Evolutionary conservation across 92 coral and sea anemone genomes (phyloP), one percentile per base, ranked within the genome.

Genomic region (Nematostella vectensis): DNA sequence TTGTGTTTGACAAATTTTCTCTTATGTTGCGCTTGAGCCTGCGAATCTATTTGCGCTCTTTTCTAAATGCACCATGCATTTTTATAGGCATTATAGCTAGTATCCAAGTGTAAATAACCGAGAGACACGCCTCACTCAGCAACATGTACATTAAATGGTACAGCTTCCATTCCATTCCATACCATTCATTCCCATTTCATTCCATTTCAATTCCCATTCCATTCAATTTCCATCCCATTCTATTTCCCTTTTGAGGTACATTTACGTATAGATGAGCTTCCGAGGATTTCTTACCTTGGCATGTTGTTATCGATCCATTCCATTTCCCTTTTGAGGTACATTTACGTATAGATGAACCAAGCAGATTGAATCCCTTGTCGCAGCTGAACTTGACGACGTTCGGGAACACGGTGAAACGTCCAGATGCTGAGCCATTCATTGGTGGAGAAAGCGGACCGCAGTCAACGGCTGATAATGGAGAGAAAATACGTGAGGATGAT

Each of bases 261-360:
- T 16, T 30, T 42, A 23, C 80, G 70, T 23, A 45, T 36, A 0
- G 59, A 39, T 15, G 78, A n/a, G n/a, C n/a, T n/a, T n/a, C n/a
- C n/a, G n/a, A n/a, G n/a, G n/a, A n/a, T n/a, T n/a, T n/a, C n/a
- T 47, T 47, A 47, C 53, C 53, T 47, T 47, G 10, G 38, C 72
- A 65, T 0, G 3, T 30, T 4, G 72, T 65, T 1, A 13, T 11
- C 13, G 2, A 21, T 19, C 72, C 91, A 28, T 74, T 72, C 91
- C 91, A 83, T 29, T 58, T 67, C 3, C 77, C 70, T 22, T 77
- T 70, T 15, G 75, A 64, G 50, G 65, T 68, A 40, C 91, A 83
- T 18, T 33, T 40, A 26, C 79, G 74, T 20, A 48, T 30, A 1
- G 57, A 36, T n/a, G 77, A 50, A 25, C 84, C 84, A 19, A 77